Conservation (phyloP, 2,113 vertebrate species). For the Apteryx owenii region DNA sequence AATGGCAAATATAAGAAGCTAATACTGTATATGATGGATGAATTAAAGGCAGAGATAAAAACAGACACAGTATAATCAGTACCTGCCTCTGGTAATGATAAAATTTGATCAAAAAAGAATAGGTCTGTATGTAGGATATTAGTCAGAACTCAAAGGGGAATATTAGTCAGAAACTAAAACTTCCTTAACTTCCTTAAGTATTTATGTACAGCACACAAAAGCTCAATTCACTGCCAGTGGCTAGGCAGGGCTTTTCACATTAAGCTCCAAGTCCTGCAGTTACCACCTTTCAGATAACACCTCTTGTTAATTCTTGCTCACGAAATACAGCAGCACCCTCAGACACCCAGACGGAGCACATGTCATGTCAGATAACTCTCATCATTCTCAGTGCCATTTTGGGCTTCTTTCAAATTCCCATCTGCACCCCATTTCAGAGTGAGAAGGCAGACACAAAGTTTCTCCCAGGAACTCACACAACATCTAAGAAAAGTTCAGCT, state of each 20-base stretch:
- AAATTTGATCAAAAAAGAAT: conserved; percentile 21
- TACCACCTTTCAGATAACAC: neutral
- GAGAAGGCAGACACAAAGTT: neutral
- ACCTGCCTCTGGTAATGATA: neutral
- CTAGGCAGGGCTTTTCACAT: neutral
- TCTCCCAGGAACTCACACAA: neutral
- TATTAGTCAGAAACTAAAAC: conserved; percentile 33
- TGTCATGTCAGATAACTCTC: neutral
- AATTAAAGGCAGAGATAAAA: conserved; percentile 21
- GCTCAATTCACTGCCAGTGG: neutral
- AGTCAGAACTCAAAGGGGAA: neutral
- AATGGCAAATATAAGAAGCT: conserved; percentile 25
- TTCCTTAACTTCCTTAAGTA: neutral
- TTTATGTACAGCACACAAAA: neutral
- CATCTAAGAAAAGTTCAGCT: neutral
- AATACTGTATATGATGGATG: neutral
- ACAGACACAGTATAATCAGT: neutral
- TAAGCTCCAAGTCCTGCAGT: neutral
- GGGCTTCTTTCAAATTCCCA: neutral
- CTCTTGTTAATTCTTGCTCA: neutral
- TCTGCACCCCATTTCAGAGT: neutral
- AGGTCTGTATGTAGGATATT: neutral
- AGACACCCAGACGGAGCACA: neutral
- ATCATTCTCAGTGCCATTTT: neutral
- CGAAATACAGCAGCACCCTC: neutral